phyloP scores from a whole-genome alignment of 2,888 invertebrate species.

The Drosophila histrio region DNA sequence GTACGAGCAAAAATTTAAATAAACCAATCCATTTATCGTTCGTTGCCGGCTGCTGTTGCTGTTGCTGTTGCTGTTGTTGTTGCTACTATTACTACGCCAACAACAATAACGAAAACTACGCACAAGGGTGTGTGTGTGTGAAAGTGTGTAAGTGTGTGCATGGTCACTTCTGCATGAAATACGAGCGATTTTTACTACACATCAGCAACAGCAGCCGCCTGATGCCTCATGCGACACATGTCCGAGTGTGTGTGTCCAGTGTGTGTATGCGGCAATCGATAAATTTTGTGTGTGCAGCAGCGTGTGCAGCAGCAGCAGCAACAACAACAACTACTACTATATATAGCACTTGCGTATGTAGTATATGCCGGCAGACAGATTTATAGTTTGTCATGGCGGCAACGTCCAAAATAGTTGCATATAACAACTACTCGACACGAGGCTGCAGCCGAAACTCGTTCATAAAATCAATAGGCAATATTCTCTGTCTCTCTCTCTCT shows the following conservation, averaged over 20 bases:
- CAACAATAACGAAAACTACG: constrained; percentile 46
- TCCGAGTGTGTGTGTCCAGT: constrained; percentile 22
- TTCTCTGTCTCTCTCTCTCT: background rate
- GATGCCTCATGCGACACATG: constrained; percentile 10
- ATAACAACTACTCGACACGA: constrained; percentile 10
- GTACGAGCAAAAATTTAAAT: constrained; percentile 67
- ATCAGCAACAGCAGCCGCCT: constrained; percentile 60
- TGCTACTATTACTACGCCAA: constrained; percentile 8
- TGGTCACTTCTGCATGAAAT: constrained; percentile 81
- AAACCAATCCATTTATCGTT: constrained; percentile 75
- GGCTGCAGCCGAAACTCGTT: constrained; percentile 55
- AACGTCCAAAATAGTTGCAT: constrained; percentile 70
- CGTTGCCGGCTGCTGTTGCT: constrained; percentile 69
- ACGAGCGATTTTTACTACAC: constrained; percentile 78
- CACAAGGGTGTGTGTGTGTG: constrained; percentile 34
- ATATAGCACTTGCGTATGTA: constrained; percentile 10
- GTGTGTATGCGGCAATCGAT: constrained; percentile 74
- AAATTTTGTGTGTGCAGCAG: constrained; percentile 71
- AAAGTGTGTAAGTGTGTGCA: constrained; percentile 13
- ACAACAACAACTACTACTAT: constrained; percentile 16
- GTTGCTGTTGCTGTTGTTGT: constrained; percentile 50
- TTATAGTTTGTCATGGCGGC: constrained; percentile 76
- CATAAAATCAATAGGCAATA: constrained; percentile 73
- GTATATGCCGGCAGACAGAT: constrained; percentile 76
- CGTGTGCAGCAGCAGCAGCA: constrained; percentile 41